phyloP scores from a whole-genome alignment of 2,888 invertebrate species.

The Acanthosepion pharaonis region DNA sequence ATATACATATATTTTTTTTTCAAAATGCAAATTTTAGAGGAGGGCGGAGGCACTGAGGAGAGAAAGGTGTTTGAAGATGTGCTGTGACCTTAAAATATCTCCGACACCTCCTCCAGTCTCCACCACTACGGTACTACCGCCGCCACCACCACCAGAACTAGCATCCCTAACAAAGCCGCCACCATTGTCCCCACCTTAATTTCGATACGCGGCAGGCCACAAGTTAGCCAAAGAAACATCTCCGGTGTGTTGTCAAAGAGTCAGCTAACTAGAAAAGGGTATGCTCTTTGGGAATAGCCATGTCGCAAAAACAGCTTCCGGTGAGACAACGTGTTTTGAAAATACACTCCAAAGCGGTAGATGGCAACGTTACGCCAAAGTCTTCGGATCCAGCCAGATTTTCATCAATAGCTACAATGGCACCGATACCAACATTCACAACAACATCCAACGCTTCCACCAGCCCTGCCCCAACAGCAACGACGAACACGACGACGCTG shows the following conservation, averaged over 20 bases:
- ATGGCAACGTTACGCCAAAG: background rate
- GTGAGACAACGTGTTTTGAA: conserved; percentile 18
- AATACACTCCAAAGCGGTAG: background rate
- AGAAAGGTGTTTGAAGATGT: background rate
- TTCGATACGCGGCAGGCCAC: background rate
- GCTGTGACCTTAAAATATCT: background rate
- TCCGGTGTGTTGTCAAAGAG: background rate
- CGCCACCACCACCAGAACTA: background rate
- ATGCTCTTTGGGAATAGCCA: background rate
- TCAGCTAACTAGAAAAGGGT: background rate
- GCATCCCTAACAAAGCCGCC: background rate
- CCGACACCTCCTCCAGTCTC: background rate
- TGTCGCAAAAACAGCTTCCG: background rate
- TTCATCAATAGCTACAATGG: background rate
- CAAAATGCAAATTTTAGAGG: background rate
- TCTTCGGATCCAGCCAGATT: background rate
- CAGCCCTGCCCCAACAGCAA: background rate
- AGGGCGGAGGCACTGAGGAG: background rate
- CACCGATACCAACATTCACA: background rate
- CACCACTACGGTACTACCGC: background rate
- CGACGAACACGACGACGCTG: background rate
- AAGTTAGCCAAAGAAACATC: background rate
- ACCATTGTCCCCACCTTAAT: background rate
- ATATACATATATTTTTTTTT: background rate
- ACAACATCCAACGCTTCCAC: background rate